These are phyloP conservation scores for Catocala nupta DNA, from an alignment of 2,888 invertebrate genomes.

Conservation along the genomic window DNA sequence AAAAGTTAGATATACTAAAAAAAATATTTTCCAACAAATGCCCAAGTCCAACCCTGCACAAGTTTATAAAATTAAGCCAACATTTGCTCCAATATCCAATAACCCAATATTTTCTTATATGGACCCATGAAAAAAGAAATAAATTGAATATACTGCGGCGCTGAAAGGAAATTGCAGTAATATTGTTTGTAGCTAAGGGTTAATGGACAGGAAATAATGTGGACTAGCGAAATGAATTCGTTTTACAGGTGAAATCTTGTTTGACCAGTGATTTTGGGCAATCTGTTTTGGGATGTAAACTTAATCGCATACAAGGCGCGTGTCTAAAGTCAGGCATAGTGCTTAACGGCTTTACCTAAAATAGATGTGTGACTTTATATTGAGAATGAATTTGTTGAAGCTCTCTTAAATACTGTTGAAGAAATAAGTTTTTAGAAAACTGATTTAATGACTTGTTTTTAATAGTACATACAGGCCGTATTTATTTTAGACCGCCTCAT, in stretches of 20 bases:
- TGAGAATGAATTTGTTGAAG: no score
- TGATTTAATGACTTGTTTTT: no score
- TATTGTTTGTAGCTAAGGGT: conserved; percentile 66
- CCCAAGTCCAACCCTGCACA: neutral
- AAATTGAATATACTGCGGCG: conserved; percentile 77
- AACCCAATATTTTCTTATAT: conserved; percentile 46
- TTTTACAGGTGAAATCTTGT: conserved; percentile 51
- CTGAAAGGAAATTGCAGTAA: conserved; percentile 71
- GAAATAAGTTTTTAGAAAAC: no score
- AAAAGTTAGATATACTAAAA: no score
- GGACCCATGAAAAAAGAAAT: conserved; percentile 62
- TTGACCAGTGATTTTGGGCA: conserved; percentile 28
- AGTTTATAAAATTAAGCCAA: conserved; percentile 27
- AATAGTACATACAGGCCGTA: no score
- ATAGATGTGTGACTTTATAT: no score
- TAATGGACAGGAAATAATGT: conserved; percentile 73
- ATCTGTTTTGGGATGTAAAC: conserved; percentile 5
- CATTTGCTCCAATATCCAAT: conserved; percentile 31
- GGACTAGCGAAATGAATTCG: conserved; percentile 46
- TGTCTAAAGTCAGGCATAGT: no score
- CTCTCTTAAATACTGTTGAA: no score
- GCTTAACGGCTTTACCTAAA: no score
- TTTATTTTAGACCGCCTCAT: no score
- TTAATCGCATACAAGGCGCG: neutral
- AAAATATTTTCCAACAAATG: no score